phyloP scores from a whole-genome alignment of 2,113 vertebrate species.

The Ptychochromis oligacanthus region DNA sequence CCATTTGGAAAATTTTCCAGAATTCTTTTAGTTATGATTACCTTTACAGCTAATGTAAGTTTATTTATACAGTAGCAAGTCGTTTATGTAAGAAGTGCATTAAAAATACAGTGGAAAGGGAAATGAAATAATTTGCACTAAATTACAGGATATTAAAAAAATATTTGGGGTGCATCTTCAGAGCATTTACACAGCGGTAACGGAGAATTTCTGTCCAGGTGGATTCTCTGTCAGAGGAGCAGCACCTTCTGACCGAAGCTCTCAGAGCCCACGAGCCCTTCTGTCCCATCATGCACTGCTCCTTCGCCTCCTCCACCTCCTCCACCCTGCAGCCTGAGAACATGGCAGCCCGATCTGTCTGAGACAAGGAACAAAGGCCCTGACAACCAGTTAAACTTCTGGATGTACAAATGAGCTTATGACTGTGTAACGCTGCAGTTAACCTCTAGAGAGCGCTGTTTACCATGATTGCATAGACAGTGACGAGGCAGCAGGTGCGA shows the following conservation, averaged over 20 bases:
- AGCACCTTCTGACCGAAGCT: conserved; percentile 84
- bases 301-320: conserved; percentile 20
- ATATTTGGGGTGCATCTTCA: not conserved
- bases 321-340: conserved; percentile 12
- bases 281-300: conserved; percentile 86
- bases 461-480: not conserved
- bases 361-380: not conserved
- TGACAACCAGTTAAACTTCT: not conserved
- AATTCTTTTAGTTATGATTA: not conserved
- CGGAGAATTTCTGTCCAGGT: conserved; percentile 66
- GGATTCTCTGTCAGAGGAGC: conserved; percentile 88
- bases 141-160: not conserved
- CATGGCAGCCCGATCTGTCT: not conserved
- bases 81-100: not conserved
- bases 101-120: not conserved
- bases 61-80: not conserved
- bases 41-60: not conserved
- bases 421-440: not conserved
- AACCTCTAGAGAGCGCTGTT: conserved; percentile 14
- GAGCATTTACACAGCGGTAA: not conserved
- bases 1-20: no score
- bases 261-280: conserved; percentile 88
- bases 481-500: not conserved
- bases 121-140: not conserved
- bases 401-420: not conserved